Conservation (phyloP, 2,113 vertebrate genomes). For the Enhydra lutris region DNA sequence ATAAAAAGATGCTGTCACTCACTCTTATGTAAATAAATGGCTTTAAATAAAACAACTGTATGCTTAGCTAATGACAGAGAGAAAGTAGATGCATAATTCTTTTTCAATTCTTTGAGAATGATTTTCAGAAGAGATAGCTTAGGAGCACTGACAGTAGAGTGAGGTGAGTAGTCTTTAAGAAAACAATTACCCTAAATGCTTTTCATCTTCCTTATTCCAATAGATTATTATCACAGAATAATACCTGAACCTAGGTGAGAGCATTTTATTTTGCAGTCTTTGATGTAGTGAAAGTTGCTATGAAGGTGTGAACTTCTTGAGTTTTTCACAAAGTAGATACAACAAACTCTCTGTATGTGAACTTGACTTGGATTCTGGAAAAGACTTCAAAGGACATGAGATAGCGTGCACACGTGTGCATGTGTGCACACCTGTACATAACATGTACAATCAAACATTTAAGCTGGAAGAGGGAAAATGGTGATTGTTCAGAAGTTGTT, state of each 20-base stretch:
- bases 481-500: not conserved
- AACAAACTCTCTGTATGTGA: not conserved
- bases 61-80: not conserved
- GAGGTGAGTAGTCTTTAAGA: not conserved
- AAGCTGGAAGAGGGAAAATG: not conserved
- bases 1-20: not conserved
- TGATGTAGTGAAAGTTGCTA: not conserved
- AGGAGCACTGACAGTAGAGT: not conserved
- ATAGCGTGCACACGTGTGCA: not conserved
- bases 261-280: not conserved
- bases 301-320: not conserved
- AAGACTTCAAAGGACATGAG: not conserved
- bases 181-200: not conserved
- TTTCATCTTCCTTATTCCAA: not conserved
- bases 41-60: not conserved
- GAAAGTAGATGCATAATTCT: not conserved
- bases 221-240: not conserved
- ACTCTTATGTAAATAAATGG: not conserved
- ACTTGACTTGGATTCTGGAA: not conserved
- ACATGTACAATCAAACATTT: not conserved
- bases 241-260: not conserved
- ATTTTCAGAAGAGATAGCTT: not conserved
- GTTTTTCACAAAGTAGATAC: not conserved
- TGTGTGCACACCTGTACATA: not conserved
- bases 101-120: not conserved